phyloP scores from a whole-genome alignment of 2,113 vertebrate species.

The Coryphaenoides rupestris region DNA sequence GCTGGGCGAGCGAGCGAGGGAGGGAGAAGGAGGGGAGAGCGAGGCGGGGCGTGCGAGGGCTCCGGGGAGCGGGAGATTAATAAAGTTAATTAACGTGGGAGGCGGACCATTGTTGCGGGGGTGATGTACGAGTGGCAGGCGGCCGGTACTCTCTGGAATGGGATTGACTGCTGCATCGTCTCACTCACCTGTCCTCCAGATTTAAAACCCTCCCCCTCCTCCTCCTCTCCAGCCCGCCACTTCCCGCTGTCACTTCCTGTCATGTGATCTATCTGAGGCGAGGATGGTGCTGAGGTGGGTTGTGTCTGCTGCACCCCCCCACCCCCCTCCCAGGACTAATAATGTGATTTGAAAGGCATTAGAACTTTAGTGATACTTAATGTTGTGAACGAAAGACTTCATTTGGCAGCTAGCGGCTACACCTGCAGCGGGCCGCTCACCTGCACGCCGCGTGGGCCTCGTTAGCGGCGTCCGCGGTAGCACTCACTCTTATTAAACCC shows the following conservation, averaged over 20 bases:
- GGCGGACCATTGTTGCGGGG: conserved; percentile 67
- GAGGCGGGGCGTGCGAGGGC: conserved; percentile 46
- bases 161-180: conserved; percentile 71
- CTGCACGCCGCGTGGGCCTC: conserved; percentile 86
- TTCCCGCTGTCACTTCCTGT: not conserved
- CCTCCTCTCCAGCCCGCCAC: conserved; percentile 12
- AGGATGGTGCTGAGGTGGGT: too few species aligned
- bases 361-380: conserved; percentile 99
- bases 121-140: conserved; percentile 71
- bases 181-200: conserved; percentile 66
- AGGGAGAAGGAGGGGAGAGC: conserved; percentile 32
- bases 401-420: conserved; percentile 93
- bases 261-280: too few species aligned
- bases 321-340: conserved; percentile 83
- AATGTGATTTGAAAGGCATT: conserved; percentile 91
- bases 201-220: conserved; percentile 50
- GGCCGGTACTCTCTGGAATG: conserved; percentile 71
- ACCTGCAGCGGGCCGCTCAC: conserved; percentile 81
- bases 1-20: too few species aligned
- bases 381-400: conserved; percentile 98
- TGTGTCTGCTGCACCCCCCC: conserved; percentile 16
- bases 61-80: conserved; percentile 68
- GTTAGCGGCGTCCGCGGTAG: conserved; percentile 89
- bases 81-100: conserved; percentile 74
- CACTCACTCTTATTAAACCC: conserved; percentile 99